Conservation (phyloP, 30 jellyfish, hydroid and myxozoan genomes). For the Hydra vulgaris region DNA sequence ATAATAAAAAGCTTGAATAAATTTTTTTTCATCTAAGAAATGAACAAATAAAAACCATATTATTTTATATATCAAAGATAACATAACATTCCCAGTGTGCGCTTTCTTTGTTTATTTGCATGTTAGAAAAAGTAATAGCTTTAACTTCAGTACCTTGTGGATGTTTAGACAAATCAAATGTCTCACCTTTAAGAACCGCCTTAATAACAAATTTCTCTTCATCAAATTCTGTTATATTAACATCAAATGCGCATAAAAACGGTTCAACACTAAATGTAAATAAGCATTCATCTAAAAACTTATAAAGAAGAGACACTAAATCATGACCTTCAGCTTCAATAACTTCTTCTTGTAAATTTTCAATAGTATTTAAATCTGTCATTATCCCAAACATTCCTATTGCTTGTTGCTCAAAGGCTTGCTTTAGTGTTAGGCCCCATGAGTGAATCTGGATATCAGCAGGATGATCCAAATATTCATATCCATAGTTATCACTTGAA, state of each 20-base stretch:
- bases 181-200: slow-evolving; percentile 81
- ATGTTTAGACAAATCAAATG: slow-evolving; percentile 70
- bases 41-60: too few relatives aligned
- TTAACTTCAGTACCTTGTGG: slow-evolving; percentile 98
- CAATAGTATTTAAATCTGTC: slow-evolving; percentile 72
- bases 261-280: slow-evolving; percentile 84
- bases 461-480: slow-evolving; percentile 78
- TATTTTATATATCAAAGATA: slow-evolving; percentile 74
- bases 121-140: slow-evolving; percentile 94
- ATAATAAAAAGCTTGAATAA: too few relatives aligned
- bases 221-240: slow-evolving; percentile 65
- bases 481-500: neutral
- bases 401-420: slow-evolving; percentile 84
- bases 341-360: slow-evolving; percentile 38
- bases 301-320: slow-evolving; percentile 56
- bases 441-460: slow-evolving; percentile 94
- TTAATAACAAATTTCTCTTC: slow-evolving; percentile 40
- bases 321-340: slow-evolving; percentile 90
- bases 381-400: slow-evolving; percentile 75
- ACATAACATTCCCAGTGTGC: slow-evolving; percentile 59
- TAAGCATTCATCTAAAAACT: slow-evolving; percentile 77
- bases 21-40: too few relatives aligned
- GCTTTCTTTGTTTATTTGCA: slow-evolving; percentile 66
- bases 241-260: slow-evolving; percentile 42
- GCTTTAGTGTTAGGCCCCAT: slow-evolving; percentile 73